A percentile compares a stretch with the other conserved stretches of the same genome.
These are phyloP conservation scores for Hofmannophila pseudospretella DNA, from an alignment of 2,888 invertebrate genomes.

Conservation along the genomic window DNA sequence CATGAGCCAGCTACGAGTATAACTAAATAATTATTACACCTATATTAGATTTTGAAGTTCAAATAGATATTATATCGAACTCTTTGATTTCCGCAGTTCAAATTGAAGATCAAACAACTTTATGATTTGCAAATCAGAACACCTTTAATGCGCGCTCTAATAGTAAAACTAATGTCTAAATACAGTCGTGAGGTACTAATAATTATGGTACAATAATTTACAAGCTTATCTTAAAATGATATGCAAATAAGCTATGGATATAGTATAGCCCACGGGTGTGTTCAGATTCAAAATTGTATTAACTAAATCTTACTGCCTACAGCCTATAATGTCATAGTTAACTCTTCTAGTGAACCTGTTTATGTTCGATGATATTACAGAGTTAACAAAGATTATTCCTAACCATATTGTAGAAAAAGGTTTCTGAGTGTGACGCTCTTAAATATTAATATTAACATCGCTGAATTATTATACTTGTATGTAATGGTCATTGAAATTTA, in stretches of 20 bases:
- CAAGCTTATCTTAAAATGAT: slow-evolving; percentile 72
- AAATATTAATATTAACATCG: slow-evolving; percentile 1
- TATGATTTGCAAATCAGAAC: too few species aligned
- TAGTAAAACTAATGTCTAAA: slow-evolving; percentile 49
- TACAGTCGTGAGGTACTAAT: slow-evolving; percentile 60
- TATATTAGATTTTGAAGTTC: too few species aligned
- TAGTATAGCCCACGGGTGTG: slow-evolving; percentile 22
- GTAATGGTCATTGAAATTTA: slow-evolving; percentile 13
- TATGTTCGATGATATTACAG: slow-evolving; percentile 4
- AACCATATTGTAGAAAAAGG: background rate
- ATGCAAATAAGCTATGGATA: slow-evolving; percentile 66
- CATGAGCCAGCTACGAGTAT: too few species aligned
- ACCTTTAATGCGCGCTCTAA: too few species aligned
- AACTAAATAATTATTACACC: too few species aligned
- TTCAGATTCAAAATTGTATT: slow-evolving; percentile 7
- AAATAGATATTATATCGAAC: too few species aligned
- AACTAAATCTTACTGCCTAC: slow-evolving; percentile 8
- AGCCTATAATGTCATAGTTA: slow-evolving; percentile 6
- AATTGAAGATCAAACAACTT: too few species aligned
- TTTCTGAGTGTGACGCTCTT: slow-evolving; percentile 2
- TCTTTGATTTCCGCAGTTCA: too few species aligned
- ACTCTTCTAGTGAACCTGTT: slow-evolving; percentile 3
- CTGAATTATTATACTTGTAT: slow-evolving; percentile 3
- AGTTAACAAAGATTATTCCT: background rate
- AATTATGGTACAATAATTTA: slow-evolving; percentile 74